Base-by-base conservation (phyloP, 2,888 invertebrate genomes). In the Microplitis deprimator region DNA sequence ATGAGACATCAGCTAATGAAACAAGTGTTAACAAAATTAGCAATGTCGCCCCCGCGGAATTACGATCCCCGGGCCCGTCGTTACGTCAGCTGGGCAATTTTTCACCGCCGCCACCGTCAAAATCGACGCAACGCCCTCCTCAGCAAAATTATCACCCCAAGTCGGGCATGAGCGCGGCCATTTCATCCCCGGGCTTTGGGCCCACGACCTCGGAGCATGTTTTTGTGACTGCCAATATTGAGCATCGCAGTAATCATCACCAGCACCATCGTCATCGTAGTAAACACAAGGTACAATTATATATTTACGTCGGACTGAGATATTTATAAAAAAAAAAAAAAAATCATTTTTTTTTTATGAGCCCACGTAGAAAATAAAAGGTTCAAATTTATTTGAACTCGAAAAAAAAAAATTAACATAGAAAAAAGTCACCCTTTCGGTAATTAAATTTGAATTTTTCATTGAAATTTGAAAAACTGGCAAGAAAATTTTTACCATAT, bases 251-350 rank as follows among this genome's bases (percentile, higher is more conserved):
- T 76, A 84, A 86, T 40, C 86, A 85, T 79, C 87, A 86, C 38
- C 87, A 87, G 73, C 87, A 87, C 77, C 88, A 88, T 79, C 85
- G 88, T 38, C 88, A 88, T 75, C 86, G 86, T 10, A 87, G 86
- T 81, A 88, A 88, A 85, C 84, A 84, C 79, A 87, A 89, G 87
- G 88, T 88, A 85, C 7, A 8, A 17, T 65, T 40, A 5, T 16
- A 29, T 29, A 29, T 39, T 7, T 39, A 16, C 4, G 7, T 39
- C 17, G 59, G 29, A 29, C n/a, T 5, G 39, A 62, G 20, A 61
- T 62, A 16, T 62, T 62, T 62, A 62, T n/a, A 4, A 29, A 29
- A 29, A 29, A 20, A 20, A 20, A 20, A n/a, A n/a, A 20, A 20
- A 20, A 20, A 1, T 20, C 20, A 20, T 20, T 20, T 20, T 2